Percentiles rank a stretch among this genome's conserved stretches.
Evolutionary conservation across 2,113 vertebrate genomes (phyloP).

Genomic region (Myxocyprinus asiaticus): DNA sequence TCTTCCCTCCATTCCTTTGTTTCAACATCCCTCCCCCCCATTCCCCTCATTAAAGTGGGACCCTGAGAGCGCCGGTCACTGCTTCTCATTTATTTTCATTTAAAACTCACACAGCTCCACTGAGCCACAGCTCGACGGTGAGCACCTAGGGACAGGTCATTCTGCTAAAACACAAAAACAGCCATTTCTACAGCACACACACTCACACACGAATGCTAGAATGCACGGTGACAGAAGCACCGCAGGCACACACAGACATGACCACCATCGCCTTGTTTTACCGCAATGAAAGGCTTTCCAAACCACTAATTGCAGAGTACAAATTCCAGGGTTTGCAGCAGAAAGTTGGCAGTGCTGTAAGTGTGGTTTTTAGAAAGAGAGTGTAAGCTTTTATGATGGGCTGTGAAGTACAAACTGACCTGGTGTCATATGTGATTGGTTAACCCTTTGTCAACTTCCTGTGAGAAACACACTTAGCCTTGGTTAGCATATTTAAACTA

Average conservation of each 20-base stretch:
- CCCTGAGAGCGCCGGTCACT: constrained; percentile 76
- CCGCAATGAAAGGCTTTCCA: constrained; percentile 46
- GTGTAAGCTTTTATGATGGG: constrained; percentile 40
- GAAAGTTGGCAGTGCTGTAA: constrained; percentile 30
- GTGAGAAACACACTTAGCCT: not conserved
- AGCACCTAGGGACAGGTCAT: constrained; percentile 71
- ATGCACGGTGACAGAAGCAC: constrained; percentile 19
- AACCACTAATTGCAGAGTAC: constrained; percentile 57
- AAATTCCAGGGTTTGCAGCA: constrained; percentile 43
- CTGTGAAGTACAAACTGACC: constrained; percentile 16
- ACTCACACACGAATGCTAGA: constrained; percentile 11
- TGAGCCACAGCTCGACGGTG: constrained; percentile 66
- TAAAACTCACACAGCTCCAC: constrained; percentile 76
- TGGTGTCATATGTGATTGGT: not conserved
- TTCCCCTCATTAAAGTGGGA: constrained; percentile 76
- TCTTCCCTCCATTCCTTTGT: constrained; percentile 51
- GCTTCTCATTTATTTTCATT: constrained; percentile 83
- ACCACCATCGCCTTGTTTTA: constrained; percentile 36
- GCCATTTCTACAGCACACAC: not conserved
- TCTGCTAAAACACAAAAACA: constrained; percentile 54
- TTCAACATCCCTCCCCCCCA: constrained; percentile 62
- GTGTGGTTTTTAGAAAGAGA: constrained; percentile 40
- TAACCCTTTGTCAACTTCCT: constrained; percentile 1
- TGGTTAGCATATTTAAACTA: not conserved
- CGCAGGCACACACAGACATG: constrained; percentile 41